Evolutionary conservation across 2,113 vertebrate species (phyloP), one percentile per base, ranked within the genome.

Genomic region (Andinoacara biseriatus): DNA sequence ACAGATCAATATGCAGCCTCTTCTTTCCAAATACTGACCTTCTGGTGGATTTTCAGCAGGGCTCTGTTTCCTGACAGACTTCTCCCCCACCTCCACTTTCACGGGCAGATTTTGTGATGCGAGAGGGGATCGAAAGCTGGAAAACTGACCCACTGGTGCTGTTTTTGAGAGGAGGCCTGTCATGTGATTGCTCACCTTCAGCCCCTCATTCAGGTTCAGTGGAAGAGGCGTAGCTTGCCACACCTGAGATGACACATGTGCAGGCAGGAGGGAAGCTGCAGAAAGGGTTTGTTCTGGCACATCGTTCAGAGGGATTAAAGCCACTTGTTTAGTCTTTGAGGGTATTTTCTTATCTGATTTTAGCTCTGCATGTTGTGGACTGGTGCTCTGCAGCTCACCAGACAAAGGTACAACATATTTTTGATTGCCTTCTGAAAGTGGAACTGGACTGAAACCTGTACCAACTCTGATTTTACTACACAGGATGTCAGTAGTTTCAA

Each of bases 11-110:
- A 3, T 5, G 10, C 3, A 20, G 10, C 24, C 35, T 14, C 40
- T 46, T 69, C 49, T 61, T 52, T 18, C 29, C 3, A 57, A 20
- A 65, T 58, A 88, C 89, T 62, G 13, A 92, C 91, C 90, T 80
- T 74, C 22, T 0, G 17, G 43, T 78, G 31, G 61, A 49, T 54
- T 24, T 14, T 58, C 62, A 15, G 85, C 58, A 1, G 62, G 7
- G 22, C 49, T 74, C 35, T 22, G 77, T 40, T 59, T 84, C 67
- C 14, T 33, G 56, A n/a, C 31, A 0, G 29, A 58, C 72, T 24
- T 54, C 46, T 33, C 79, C 24, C 13, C 5, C 1, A 4, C 52
- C 33, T 78, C 89, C 26, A 5, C 57, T 40, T 58, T 80, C n/a
- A 13, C 40, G 10, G 60, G 46, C 7, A 58, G 57, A 79, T n/a